Evolutionary conservation across 1,140 invertebrate genomes (phyloP).

Genomic region (Tetramorium simillimum): DNA sequence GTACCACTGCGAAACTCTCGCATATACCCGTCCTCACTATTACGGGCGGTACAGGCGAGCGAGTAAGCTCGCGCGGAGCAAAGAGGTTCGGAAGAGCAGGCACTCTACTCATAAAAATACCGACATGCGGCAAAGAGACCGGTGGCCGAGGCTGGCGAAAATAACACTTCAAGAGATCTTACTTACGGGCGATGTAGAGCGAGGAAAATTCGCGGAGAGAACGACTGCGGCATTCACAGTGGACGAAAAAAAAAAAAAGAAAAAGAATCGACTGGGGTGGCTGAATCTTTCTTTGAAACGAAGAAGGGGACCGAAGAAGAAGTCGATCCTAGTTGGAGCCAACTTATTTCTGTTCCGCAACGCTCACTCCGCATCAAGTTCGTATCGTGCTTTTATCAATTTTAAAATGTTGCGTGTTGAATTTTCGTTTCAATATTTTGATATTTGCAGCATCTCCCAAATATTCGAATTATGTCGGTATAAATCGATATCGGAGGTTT

Average conservation of each 20-base stretch:
- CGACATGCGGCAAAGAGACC: constrained; percentile 65
- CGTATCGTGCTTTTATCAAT: background rate
- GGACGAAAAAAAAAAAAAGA: constrained; percentile 58
- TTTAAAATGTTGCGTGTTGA: background rate
- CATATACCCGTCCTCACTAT: constrained; percentile 36
- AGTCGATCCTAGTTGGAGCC: constrained; percentile 19
- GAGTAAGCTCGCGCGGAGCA: constrained; percentile 30
- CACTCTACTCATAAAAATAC: constrained; percentile 79
- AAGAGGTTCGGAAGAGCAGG: constrained; percentile 61
- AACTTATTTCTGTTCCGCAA: constrained; percentile 49
- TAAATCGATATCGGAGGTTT: background rate
- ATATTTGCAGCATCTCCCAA: background rate
- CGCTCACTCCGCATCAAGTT: constrained; percentile 6
- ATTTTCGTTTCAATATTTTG: background rate
- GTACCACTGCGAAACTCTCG: constrained; percentile 56
- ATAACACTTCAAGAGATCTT: constrained; percentile 77
- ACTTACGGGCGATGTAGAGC: constrained; percentile 69
- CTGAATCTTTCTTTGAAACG: background rate
- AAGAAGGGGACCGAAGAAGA: constrained; percentile 12
- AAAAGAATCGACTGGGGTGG: constrained; percentile 14
- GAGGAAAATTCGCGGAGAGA: constrained; percentile 69
- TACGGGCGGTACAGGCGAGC: constrained; percentile 45
- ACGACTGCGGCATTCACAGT: constrained; percentile 42
- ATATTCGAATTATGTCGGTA: background rate
- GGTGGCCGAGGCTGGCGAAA: constrained; percentile 64